Evolutionary conservation across 2,888 invertebrate species (phyloP).

Genomic region (Ichneumoninae sp.): DNA sequence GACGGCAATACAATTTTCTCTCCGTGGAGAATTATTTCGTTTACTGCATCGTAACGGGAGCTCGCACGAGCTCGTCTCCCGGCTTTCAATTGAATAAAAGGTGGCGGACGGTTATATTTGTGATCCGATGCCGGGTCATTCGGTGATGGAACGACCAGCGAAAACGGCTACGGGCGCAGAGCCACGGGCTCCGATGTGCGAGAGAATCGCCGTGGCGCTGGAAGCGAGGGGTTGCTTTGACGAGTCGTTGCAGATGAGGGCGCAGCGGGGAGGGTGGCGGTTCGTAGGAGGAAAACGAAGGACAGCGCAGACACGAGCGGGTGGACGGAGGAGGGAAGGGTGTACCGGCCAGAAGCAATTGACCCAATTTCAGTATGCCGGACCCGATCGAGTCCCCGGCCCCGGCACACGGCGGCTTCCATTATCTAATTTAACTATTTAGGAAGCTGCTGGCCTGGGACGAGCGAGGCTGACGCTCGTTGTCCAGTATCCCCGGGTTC

Average conservation of each 20-base stretch:
- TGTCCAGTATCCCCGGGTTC: constrained; percentile 22
- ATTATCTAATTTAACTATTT: constrained; percentile 81
- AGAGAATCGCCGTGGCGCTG: constrained; percentile 54
- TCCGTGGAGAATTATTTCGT: constrained; percentile 50
- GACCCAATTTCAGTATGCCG: constrained; percentile 76
- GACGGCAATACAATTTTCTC: constrained; percentile 32
- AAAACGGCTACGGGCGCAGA: neutral
- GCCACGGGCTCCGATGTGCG: constrained; percentile 1
- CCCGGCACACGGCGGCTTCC: constrained; percentile 63
- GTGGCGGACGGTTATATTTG: constrained; percentile 43
- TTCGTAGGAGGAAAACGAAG: constrained; percentile 37
- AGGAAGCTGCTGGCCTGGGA: constrained; percentile 65
- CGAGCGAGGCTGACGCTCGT: constrained; percentile 23
- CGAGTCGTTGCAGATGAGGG: constrained; percentile 62
- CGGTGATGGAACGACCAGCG: constrained; percentile 40
- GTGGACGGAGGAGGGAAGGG: constrained; percentile 59
- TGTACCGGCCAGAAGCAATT: constrained; percentile 74
- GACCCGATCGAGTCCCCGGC: constrained; percentile 60
- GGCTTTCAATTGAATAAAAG: constrained; percentile 61
- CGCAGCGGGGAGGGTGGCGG: constrained; percentile 39
- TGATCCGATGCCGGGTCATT: constrained; percentile 31
- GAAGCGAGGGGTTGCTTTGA: constrained; percentile 59
- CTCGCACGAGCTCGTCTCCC: constrained; percentile 17
- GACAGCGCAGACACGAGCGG: constrained; percentile 60
- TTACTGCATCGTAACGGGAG: constrained; percentile 26